Conservation (phyloP, 1,140 invertebrate genomes). For the Drosophila nikananu region DNA sequence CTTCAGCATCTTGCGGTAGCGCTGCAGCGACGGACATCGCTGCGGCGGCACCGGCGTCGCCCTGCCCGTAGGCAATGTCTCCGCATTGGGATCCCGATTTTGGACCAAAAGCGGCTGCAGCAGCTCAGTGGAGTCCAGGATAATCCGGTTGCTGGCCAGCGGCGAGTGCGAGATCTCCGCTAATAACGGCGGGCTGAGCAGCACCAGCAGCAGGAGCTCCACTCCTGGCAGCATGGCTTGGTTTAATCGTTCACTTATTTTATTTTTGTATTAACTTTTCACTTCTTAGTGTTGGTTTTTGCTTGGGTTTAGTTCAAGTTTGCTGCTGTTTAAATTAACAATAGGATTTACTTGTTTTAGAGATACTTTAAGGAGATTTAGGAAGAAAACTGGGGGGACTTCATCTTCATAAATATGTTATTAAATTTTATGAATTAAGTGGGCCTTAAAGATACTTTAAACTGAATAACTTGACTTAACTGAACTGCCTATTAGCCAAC, state of each 20-base stretch:
- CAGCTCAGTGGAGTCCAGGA: constrained; percentile 37
- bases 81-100: neutral
- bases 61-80: constrained; percentile 6
- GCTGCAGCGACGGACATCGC: constrained; percentile 56
- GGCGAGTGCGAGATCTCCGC: constrained; percentile 66
- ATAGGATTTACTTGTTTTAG: neutral
- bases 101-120: neutral
- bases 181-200: constrained; percentile 35
- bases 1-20: constrained; percentile 70
- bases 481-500: neutral
- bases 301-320: neutral
- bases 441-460: neutral
- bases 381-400: neutral
- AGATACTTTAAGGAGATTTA: neutral
- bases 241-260: neutral
- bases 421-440: neutral
- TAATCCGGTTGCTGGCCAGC: constrained; percentile 60
- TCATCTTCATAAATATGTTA: neutral
- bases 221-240: constrained; percentile 44
- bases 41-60: constrained; percentile 26
- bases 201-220: constrained; percentile 36
- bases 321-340: neutral
- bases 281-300: neutral
- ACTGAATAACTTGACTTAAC: neutral
- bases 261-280: constrained; percentile 4